Base-by-base conservation (phyloP, 2,888 invertebrate genomes). In the Strigamia transsilvanica region DNA sequence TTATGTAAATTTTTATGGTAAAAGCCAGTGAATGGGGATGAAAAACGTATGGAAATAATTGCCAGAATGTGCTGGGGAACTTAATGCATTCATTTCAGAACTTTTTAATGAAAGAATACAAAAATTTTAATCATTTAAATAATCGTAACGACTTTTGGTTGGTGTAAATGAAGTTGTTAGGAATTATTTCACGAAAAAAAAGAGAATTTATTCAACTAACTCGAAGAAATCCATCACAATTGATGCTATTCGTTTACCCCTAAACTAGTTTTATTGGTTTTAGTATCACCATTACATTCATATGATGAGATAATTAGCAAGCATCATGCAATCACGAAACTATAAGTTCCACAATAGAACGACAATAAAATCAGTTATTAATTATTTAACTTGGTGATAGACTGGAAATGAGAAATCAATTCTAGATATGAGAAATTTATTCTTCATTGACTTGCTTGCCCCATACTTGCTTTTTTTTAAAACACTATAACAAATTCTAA, bases 291-390 rank as follows among this genome's bases (percentile, higher is more conserved):
- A 32, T 73, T 15, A 32, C 73, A 56, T 32, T 12, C 23, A 32
- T 12, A 73, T 27, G 73, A 73, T 73, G 73, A 73, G 73, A 27
- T 73, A 73, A 73, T 27, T n/a, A 73, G 27, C 12, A 73, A 5
- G 12, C 10, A 73, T 73, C 73, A 73, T 73, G 73, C 73, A 73
- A 73, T 73, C 73, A 73, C 73, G 73, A 73, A 73, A 73, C 32
- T 73, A 12, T 18, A 18, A 15, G 18, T 61, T 61, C 12, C 18
- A 51, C 51, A 27, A 27, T 27, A 27, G 27, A 27, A n/a, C n/a
- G 3, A 27, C 27, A 27, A 27, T 1, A 27, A 27, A 27, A 27
- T 27, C 27, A 27, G 27, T 27, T 27, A 27, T 27, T 27, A 27
- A 56, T 23, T 23, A 61, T 18, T 18, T 61, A 12, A 61, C 15